A percentile compares a stretch with the other conserved stretches of the same genome.
Conservation (phyloP, 2,113 vertebrate genomes). For the Forbesichthys papilliferus region DNA sequence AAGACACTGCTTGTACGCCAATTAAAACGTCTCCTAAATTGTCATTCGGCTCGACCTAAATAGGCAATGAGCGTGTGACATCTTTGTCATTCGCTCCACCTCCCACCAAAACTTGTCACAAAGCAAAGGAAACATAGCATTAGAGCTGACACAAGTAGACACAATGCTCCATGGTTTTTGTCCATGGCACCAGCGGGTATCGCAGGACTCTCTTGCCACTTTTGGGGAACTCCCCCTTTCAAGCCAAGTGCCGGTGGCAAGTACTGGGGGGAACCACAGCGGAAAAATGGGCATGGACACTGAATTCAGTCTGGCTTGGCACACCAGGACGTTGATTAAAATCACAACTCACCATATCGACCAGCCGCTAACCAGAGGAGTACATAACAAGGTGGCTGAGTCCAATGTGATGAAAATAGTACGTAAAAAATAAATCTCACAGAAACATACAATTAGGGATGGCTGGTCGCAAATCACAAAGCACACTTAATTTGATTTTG, state of each 20-base stretch:
- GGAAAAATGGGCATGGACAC: slow-evolving; percentile 49
- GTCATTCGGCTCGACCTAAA: slow-evolving; percentile 1
- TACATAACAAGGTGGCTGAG: slow-evolving; percentile 44
- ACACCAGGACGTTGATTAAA: slow-evolving; percentile 56
- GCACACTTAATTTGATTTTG: slow-evolving; percentile 36
- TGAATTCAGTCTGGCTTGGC: slow-evolving; percentile 52
- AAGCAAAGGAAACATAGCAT: slow-evolving; percentile 34
- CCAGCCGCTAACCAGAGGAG: slow-evolving; percentile 36
- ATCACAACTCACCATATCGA: slow-evolving; percentile 49
- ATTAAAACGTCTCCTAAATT: slow-evolving; percentile 3
- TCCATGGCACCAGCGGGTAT: slow-evolving; percentile 44
- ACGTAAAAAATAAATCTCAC: slow-evolving; percentile 18
- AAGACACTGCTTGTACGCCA: too few species aligned
- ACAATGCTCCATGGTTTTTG: slow-evolving; percentile 30
- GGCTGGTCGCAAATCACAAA: slow-evolving; percentile 45
- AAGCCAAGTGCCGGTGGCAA: slow-evolving; percentile 39
- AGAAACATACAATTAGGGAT: slow-evolving; percentile 47
- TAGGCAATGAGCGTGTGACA: slow-evolving; percentile 9
- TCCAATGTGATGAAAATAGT: slow-evolving; percentile 60
- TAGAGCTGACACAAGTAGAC: slow-evolving; percentile 32
- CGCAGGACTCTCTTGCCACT: slow-evolving; percentile 51
- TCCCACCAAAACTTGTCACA: slow-evolving; percentile 23
- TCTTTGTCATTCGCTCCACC: slow-evolving; percentile 19
- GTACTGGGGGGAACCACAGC: slow-evolving; percentile 55
- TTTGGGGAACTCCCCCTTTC: slow-evolving; percentile 48